Percentiles rank a stretch among this genome's conserved stretches.
Conservation (phyloP, 2,888 invertebrate species). For the Chaitophorus viminalis region DNA sequence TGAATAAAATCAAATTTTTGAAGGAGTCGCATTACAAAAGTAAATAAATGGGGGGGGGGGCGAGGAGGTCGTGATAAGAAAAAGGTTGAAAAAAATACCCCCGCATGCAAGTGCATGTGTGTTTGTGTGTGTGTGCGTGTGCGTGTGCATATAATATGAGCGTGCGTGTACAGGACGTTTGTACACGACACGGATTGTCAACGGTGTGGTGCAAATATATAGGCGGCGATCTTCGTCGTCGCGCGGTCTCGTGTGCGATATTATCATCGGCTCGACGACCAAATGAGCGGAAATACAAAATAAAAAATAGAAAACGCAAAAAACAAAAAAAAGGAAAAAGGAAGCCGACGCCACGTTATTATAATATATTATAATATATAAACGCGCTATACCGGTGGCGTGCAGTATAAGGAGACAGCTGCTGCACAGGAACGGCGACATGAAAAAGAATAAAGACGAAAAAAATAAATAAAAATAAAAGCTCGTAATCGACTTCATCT, state of each 20-base stretch:
- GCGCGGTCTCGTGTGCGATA: no score
- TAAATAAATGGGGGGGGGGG: no score
- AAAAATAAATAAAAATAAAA: not conserved
- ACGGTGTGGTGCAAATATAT: no score
- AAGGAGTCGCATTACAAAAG: no score
- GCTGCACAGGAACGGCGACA: no score
- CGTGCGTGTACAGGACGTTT: slow-evolving; percentile 29
- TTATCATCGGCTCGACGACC: no score
- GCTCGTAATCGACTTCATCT: slow-evolving; percentile 14
- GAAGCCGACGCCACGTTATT: not conserved
- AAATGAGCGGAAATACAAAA: no score
- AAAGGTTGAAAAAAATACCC: no score
- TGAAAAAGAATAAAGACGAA: not conserved
- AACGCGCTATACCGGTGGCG: not conserved
- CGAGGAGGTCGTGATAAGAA: no score
- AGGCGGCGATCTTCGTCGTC: not conserved
- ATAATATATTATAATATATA: not conserved
- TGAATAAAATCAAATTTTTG: no score
- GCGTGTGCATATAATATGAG: not conserved
- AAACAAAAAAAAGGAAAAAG: not conserved
- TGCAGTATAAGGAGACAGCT: no score
- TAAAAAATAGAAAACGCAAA: no score
- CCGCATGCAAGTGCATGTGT: not conserved
- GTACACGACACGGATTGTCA: slow-evolving; percentile 15
- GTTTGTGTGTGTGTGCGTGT: not conserved